Base-by-base conservation (phyloP, 2,113 vertebrate genomes). In the Daphoenositta chrysoptera region DNA sequence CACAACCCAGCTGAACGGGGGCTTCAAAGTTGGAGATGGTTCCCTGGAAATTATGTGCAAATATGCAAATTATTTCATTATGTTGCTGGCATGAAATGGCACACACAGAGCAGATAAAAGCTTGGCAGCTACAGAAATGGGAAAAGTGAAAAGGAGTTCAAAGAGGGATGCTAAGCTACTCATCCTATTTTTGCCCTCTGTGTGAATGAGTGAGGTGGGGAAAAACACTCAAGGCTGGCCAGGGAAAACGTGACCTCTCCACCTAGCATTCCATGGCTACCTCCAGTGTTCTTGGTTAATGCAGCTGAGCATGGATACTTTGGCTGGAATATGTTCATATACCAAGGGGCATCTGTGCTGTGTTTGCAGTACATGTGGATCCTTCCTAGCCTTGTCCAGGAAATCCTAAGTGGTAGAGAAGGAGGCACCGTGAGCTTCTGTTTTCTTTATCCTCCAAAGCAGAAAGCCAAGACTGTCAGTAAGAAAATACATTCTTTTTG, bases 21-120 rank as follows among this genome's bases (percentile, higher is more conserved):
- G 15, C 28, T 90, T 83, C 30, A 47, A 42, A 64, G 80, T 11
- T 73, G 68, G 91, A 92, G 92, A 61, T 14, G 22, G 20, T 24
- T 75, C 64, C 2, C 3, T 75, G 63, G 81, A 96, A 95, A 91
- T 93, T 45, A 91, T 87, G 76, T 90, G 47, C 28, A 94, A 92
- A 86, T 63, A 73, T 60, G 51, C 51, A 88, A 89, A 96, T 95
- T 77, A 86, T 78, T 86, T 90, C 71, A 92, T 95, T 96, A 93
- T 81, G 83, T 86, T 0, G 10, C 69, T 95, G 93, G 88, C 87
- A 90, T 54, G 58, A 91, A 93, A 57, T 95, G 66, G 50, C 35
- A 68, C 54, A 51, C 23, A 20, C 15, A 35, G 84, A 81, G 60
- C 2, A 2, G 69, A 60, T 86, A 77, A 90, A 90, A 92, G 33